Base-by-base conservation (phyloP, 2,888 invertebrate species). In the Auanema sp. region DNA sequence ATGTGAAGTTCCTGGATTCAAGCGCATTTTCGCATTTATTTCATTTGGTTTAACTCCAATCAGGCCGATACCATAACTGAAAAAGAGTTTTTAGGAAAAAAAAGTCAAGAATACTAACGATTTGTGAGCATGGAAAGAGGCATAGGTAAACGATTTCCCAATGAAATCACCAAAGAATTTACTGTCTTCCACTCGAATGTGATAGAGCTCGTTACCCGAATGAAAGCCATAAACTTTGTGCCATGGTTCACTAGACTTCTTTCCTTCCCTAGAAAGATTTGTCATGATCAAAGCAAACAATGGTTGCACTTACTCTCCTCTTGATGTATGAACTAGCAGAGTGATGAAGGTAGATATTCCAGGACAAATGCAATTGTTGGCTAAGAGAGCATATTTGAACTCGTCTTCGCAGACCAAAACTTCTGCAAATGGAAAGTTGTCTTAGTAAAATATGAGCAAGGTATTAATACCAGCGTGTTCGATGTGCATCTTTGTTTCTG, bases 111-210 rank as follows among this genome's bases (percentile, higher is more conserved):
- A 43, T 43, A 59, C 86, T 80, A 88, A 94, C 92, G 95, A 95
- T 87, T 96, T 89, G 86, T 97, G 97, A 59, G 97, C 96, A 87
- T 97, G 96, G 86, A 97, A 97, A 84, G 94, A 95, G 73, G 97
- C 96, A 85, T 95, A 97, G n/a, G 95, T 96, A 86, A 97, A 98
- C 86, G 94, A 94, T 86, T 97, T 97, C 60, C 96, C 96, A 85
- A 95, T 93, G 85, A 95, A 97, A 86, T 97, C 97, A 25, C 95
- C 94, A 84, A 97, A 97, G 87, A 98, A 97, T 71, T 94, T 89
- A 87, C 75, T 75, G 47, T 80, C 79, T 23, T 67, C 64, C 11
- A 77, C 75, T 42, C 62, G 90, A 76, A 97, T 97, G 86, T 97
- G 95, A 87, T 97, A 97, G 83, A 98, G 96, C 88, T 98, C 97